Evolutionary conservation across 2,113 vertebrate species (phyloP).

Genomic region (Notechis scutatus): DNA sequence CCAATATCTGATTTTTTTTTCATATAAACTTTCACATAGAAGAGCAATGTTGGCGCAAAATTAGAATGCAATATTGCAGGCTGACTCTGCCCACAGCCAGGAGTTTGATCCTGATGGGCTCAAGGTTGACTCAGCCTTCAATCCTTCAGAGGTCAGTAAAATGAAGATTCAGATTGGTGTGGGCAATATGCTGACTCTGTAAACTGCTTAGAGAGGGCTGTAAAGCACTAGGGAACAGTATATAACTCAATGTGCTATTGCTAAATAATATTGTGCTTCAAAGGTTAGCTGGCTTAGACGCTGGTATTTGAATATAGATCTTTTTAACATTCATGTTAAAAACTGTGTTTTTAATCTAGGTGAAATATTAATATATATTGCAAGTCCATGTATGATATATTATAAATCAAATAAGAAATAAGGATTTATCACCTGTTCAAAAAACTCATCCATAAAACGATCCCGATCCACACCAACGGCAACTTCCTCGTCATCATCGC

Average conservation of each 20-base stretch:
- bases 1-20: neutral
- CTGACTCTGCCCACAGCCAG: neutral
- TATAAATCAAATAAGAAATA: neutral
- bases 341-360: neutral
- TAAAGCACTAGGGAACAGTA: neutral
- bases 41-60: neutral
- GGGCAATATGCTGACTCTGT: neutral
- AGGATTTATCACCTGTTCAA: constrained; percentile 66
- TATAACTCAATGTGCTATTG: neutral
- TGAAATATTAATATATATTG: neutral
- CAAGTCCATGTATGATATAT: neutral
- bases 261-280: neutral
- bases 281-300: neutral
- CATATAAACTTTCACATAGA: neutral
- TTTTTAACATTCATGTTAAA: neutral
- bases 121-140: neutral
- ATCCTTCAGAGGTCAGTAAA: neutral
- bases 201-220: neutral
- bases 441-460: constrained; percentile 76
- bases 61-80: neutral
- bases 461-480: constrained; percentile 71
- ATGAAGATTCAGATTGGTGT: neutral
- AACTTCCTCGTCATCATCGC: constrained; percentile 73
- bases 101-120: neutral
- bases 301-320: neutral